Conservation (phyloP, 1,140 invertebrate species). For the Argopecten irradians region DNA sequence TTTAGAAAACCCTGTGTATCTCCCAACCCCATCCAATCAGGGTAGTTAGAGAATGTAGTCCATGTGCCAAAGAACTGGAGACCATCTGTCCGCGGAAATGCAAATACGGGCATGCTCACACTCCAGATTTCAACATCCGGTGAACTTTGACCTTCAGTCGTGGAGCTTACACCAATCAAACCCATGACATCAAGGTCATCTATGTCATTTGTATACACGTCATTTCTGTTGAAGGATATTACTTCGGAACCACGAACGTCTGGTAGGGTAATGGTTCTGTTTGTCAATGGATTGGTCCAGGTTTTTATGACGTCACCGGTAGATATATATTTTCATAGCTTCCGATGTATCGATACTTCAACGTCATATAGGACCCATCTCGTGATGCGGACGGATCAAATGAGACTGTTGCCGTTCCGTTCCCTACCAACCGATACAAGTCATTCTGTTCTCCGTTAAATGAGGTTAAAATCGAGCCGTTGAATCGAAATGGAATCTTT, state of each 20-base stretch:
- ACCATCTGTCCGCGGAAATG: conserved; percentile 40
- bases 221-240: conserved; percentile 39
- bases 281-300: conserved; percentile 45
- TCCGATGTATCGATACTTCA: neutral
- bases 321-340: neutral
- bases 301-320: neutral
- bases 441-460: conserved; percentile 45
- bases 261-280: conserved; percentile 29
- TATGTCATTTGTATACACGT: conserved; percentile 43
- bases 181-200: conserved; percentile 12
- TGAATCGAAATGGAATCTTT: conserved; percentile 31
- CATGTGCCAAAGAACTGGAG: conserved; percentile 48
- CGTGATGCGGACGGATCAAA: neutral
- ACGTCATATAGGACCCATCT: neutral
- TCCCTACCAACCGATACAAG: conserved; percentile 45
- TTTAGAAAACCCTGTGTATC: conserved; percentile 47
- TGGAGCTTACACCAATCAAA: conserved; percentile 31
- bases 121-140: conserved; percentile 35
- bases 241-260: neutral
- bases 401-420: neutral
- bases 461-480: conserved; percentile 48
- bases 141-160: neutral
- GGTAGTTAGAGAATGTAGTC: conserved; percentile 41
- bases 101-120: conserved; percentile 37
- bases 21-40: conserved; percentile 54